Base-by-base conservation (phyloP, 2,113 vertebrate genomes). In the Cynocephalus volans region DNA sequence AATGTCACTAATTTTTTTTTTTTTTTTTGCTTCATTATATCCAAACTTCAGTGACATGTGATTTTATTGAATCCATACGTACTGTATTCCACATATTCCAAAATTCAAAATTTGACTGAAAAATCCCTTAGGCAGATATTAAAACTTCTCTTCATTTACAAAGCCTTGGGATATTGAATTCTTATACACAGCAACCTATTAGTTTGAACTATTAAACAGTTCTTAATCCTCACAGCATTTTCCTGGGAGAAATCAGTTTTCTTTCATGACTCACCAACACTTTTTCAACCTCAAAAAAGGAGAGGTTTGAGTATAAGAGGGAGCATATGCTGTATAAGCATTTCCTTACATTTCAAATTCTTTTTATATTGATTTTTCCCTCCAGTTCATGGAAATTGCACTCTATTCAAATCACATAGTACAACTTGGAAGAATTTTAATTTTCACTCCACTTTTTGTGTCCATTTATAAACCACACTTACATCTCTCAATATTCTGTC, bases 401-500 rank as follows among this genome's bases (percentile, higher is more conserved):
- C 84, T 98, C 97, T 92, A 97, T 97, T 97, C 95, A 98, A 97
- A 98, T 97, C 96, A 96, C 92, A 97, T 97, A 95, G 69, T 92
- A 96, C 88, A 96, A 97, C 58, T 69, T 93, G 56, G 77, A 95
- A 93, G 80, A 96, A 96, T 96, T 97, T 98, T 98, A 96, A 98
- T 98, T 97, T 97, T 79, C 76, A 96, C 87, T 96, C 93, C 90
- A 90, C 72, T 28, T 97, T 97, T 92, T 97, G 80, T 96, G 92
- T 92, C 96, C 65, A 10, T 84, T 95, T 96, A 88, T 97, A 90
- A 97, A 90, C 96, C 81, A 93, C 36, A 81, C n/a, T 82, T 80
- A 33, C 52, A 54, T 77, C 50, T 90, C 58, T 95, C 96, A 76
- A 48, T 93, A 80, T 48, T 85, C 19, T 33, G 45, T 83, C 23